A percentile compares a stretch with the other conserved stretches of the same genome.
These are phyloP conservation scores for Brenthis daphne DNA, from an alignment of 2,888 invertebrate genomes.

Conservation along the genomic window DNA sequence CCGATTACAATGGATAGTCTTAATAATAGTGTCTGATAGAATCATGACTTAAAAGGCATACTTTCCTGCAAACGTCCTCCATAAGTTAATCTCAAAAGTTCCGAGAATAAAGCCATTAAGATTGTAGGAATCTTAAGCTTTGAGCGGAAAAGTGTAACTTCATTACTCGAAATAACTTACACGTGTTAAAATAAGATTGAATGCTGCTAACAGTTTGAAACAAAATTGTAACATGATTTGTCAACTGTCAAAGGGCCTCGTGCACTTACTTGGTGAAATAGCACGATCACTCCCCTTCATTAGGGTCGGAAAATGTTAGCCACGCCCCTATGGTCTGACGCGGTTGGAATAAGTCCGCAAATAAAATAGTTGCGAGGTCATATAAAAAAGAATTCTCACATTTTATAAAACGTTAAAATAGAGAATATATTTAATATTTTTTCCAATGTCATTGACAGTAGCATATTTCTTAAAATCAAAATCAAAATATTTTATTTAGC, in stretches of 20 bases:
- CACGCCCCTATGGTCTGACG: slow-evolving; percentile 5
- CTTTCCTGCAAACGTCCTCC: slow-evolving; percentile 3
- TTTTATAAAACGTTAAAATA: too few species aligned
- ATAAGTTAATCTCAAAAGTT: slow-evolving; percentile 17
- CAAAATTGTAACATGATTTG: slow-evolving; percentile 72
- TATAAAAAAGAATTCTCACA: too few species aligned
- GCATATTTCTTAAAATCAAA: too few species aligned
- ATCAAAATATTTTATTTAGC: too few species aligned
- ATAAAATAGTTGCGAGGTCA: neutral
- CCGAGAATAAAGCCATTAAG: neutral
- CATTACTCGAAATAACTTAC: slow-evolving; percentile 47
- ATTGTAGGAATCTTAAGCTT: neutral
- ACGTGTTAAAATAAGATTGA: slow-evolving; percentile 47
- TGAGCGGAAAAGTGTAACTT: slow-evolving; percentile 46
- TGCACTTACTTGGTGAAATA: slow-evolving; percentile 33
- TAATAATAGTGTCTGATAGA: neutral
- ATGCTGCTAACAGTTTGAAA: slow-evolving; percentile 54
- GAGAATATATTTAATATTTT: too few species aligned
- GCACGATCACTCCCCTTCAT: slow-evolving; percentile 30
- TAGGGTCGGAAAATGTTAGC: slow-evolving; percentile 19
- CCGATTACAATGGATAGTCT: neutral
- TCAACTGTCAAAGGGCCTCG: slow-evolving; percentile 55
- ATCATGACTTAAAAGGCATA: neutral
- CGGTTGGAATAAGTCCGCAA: slow-evolving; percentile 5
- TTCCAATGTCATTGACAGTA: too few species aligned